Evolutionary conservation across 1,140 invertebrate species (phyloP).

Genomic region (Lasaia peninsularis): DNA sequence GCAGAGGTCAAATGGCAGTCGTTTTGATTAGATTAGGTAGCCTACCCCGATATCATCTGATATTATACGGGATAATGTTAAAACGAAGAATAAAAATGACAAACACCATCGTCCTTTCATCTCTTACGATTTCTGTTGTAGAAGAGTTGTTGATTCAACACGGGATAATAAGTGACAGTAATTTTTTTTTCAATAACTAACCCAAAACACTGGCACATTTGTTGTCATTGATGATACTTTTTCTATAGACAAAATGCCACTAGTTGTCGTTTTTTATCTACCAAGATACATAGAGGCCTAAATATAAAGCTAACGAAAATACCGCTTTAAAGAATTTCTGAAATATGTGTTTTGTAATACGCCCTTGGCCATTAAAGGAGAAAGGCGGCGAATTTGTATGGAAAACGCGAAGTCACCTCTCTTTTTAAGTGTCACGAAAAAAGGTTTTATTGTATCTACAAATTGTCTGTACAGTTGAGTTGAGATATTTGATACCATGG

Average conservation of each 20-base stretch:
- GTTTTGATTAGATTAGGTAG: too few relatives aligned
- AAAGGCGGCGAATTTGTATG: constrained; percentile 23
- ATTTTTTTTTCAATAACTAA: too few relatives aligned
- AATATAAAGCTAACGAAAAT: not conserved
- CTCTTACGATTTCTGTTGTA: too few relatives aligned
- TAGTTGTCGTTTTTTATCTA: not conserved
- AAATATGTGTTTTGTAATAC: constrained; percentile 18
- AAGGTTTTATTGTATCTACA: constrained; percentile 17
- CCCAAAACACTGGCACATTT: too few relatives aligned
- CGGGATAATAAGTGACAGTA: too few relatives aligned
- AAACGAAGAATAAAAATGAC: too few relatives aligned
- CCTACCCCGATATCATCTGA: too few relatives aligned
- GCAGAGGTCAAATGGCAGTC: too few relatives aligned
- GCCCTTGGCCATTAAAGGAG: constrained; percentile 19
- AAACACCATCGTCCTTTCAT: too few relatives aligned
- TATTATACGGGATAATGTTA: too few relatives aligned
- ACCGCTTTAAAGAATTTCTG: constrained; percentile 15
- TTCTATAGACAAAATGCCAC: not conserved
- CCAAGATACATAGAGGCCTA: not conserved
- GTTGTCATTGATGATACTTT: too few relatives aligned
- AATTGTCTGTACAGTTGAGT: constrained; percentile 1
- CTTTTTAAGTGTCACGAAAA: constrained; percentile 31
- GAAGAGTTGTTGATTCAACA: too few relatives aligned
- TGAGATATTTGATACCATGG: not conserved
- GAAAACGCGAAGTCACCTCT: constrained; percentile 32